These are phyloP conservation scores for Nebria brevicollis DNA, from an alignment of 2,888 invertebrate genomes.

Conservation along the genomic window DNA sequence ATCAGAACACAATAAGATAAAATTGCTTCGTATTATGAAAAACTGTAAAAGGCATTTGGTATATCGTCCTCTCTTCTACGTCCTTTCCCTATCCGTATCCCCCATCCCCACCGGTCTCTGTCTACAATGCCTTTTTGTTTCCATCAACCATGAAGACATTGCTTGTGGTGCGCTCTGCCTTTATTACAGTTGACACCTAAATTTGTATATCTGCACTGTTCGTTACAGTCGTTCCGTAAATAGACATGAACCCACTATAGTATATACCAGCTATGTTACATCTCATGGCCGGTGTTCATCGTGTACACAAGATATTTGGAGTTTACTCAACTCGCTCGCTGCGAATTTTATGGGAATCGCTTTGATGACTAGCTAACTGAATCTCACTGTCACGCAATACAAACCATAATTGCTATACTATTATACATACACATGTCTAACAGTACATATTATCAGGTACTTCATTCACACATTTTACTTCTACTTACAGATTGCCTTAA, in stretches of 20 bases:
- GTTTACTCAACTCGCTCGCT: background rate
- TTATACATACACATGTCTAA: too few species aligned
- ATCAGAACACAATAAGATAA: slow-evolving; percentile 42
- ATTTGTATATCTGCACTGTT: background rate
- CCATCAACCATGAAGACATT: slow-evolving; percentile 40
- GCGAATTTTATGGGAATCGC: too few species aligned
- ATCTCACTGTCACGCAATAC: too few species aligned
- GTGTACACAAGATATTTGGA: background rate
- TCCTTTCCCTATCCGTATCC: background rate
- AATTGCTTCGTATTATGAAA: slow-evolving; percentile 40
- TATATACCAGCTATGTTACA: background rate
- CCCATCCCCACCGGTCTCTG: background rate
- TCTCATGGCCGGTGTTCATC: too few species aligned
- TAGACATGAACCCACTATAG: background rate
- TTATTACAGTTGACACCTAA: slow-evolving; percentile 35
- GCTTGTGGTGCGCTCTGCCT: background rate
- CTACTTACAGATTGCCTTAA: too few species aligned
- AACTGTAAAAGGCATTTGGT: slow-evolving; percentile 22
- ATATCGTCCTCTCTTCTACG: background rate
- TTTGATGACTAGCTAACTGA: too few species aligned
- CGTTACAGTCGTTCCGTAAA: background rate
- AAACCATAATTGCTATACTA: too few species aligned
- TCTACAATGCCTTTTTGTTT: slow-evolving; percentile 21
- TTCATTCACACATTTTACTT: too few species aligned
- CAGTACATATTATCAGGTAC: too few species aligned